Evolutionary conservation across 2,888 invertebrate species (phyloP).

Genomic region (Epistrophe eligans): DNA sequence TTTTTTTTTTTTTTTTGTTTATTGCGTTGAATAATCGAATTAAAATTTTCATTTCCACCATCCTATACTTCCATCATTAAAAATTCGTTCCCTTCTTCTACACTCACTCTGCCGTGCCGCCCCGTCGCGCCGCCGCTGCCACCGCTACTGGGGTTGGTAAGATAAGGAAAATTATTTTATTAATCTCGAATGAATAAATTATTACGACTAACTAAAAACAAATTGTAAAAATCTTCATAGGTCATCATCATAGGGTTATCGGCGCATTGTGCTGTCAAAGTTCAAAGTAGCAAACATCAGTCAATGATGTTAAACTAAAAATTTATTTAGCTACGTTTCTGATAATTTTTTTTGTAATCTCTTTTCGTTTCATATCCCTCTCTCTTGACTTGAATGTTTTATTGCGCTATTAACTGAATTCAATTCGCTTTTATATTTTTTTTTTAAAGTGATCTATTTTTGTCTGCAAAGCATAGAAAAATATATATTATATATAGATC

Average conservation of each 20-base stretch:
- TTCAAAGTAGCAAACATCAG: conserved; percentile 50
- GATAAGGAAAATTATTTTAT: conserved; percentile 19
- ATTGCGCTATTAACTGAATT: conserved; percentile 40
- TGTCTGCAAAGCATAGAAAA: conserved; percentile 12
- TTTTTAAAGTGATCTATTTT: conserved; percentile 47
- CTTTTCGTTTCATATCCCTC: conserved; percentile 2
- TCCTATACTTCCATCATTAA: conserved; percentile 10
- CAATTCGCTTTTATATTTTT: conserved; percentile 29
- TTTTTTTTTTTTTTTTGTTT: neutral
- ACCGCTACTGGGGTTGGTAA: too few species aligned
- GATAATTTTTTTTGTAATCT: conserved; percentile 11
- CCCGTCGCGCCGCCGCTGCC: too few species aligned
- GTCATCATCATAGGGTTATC: conserved; percentile 48
- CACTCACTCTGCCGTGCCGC: neutral
- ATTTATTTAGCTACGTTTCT: conserved; percentile 29
- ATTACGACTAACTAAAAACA: conserved; percentile 44
- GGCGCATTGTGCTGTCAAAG: conserved; percentile 20
- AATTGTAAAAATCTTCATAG: conserved; percentile 44
- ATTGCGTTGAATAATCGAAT: conserved; percentile 24
- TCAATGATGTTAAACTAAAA: conserved; percentile 55
- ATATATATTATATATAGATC: neutral
- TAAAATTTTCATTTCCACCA: conserved; percentile 17
- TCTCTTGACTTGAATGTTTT: conserved; percentile 9
- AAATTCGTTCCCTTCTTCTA: neutral
- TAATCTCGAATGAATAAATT: conserved; percentile 47